These are phyloP conservation scores for Amyelois transitella DNA, from an alignment of 1,140 invertebrate species.

Conservation along the genomic window DNA sequence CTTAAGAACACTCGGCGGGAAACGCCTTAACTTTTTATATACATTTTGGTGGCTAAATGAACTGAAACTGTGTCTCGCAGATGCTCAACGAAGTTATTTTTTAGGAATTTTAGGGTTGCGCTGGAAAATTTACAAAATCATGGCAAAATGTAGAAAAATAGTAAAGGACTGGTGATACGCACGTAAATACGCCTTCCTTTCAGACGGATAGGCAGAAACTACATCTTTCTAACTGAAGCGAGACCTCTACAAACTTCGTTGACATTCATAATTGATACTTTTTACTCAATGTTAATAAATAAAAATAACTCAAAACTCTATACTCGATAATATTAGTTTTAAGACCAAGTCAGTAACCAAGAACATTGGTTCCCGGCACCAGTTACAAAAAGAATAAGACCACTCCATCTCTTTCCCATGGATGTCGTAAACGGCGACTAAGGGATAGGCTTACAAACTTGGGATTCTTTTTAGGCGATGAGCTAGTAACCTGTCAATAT, in stretches of 20 bases:
- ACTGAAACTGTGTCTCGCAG: conserved; percentile 58
- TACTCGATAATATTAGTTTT: too few relatives aligned
- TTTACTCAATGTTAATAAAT: too few relatives aligned
- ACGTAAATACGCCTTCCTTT: background rate
- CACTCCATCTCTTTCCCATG: too few relatives aligned
- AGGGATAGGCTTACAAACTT: too few relatives aligned
- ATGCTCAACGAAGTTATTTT: conserved; percentile 33
- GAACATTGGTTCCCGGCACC: too few relatives aligned
- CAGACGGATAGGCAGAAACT: background rate
- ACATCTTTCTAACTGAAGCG: background rate
- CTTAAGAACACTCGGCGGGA: conserved; percentile 52
- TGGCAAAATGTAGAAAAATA: background rate
- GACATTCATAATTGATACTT: background rate
- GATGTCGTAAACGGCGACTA: too few relatives aligned
- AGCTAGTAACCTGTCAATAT: too few relatives aligned
- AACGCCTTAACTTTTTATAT: conserved; percentile 63
- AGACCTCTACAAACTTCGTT: background rate
- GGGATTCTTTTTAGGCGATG: too few relatives aligned
- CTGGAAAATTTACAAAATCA: background rate
- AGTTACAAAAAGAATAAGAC: too few relatives aligned
- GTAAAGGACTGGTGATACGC: background rate
- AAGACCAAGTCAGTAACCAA: too few relatives aligned
- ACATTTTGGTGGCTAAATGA: conserved; percentile 62
- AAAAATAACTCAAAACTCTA: too few relatives aligned
- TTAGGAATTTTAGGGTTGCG: conserved; percentile 6